phyloP scores from a whole-genome alignment of 35 echinoderm and acorn worm species.

The Ptychodera flava region DNA sequence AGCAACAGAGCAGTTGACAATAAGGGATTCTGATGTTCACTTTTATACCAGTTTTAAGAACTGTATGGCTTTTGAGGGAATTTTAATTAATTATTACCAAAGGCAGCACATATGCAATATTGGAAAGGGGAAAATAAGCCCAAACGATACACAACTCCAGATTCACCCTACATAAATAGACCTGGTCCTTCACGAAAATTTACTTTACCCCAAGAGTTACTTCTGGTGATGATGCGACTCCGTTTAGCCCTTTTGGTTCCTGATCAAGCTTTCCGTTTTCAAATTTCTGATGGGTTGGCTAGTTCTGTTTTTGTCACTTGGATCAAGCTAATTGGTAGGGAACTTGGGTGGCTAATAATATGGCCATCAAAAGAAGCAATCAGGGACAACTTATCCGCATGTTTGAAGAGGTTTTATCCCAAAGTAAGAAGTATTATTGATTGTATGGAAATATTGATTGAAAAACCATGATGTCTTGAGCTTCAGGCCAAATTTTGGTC shows the following conservation, averaged over 20 bases:
- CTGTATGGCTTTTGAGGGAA: neutral
- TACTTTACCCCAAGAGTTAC: neutral
- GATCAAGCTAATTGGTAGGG: neutral
- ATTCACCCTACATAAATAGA: neutral
- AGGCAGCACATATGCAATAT: constrained; percentile 14
- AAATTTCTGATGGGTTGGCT: neutral
- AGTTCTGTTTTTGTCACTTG: neutral
- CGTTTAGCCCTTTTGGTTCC: neutral
- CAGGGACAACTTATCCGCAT: neutral
- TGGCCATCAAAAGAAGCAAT: neutral
- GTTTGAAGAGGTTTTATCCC: neutral
- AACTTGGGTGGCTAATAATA: neutral
- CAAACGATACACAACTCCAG: neutral
- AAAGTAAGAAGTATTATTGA: constrained; percentile 26
- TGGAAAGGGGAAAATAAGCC: constrained; percentile 21
- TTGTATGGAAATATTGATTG: constrained; percentile 44
- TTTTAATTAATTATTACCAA: neutral
- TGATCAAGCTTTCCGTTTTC: neutral
- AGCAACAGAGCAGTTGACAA: neutral
- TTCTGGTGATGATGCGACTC: constrained; percentile 14
- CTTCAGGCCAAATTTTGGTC: constrained; percentile 14
- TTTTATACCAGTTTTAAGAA: constrained; percentile 15
- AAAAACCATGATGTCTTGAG: neutral
- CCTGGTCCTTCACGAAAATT: constrained; percentile 16
- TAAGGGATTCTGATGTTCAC: neutral